Percentiles rank a stretch among this genome's conserved stretches.
phyloP scores from a whole-genome alignment of 2,888 invertebrate species.

The Dorcus parallelipipedus region DNA sequence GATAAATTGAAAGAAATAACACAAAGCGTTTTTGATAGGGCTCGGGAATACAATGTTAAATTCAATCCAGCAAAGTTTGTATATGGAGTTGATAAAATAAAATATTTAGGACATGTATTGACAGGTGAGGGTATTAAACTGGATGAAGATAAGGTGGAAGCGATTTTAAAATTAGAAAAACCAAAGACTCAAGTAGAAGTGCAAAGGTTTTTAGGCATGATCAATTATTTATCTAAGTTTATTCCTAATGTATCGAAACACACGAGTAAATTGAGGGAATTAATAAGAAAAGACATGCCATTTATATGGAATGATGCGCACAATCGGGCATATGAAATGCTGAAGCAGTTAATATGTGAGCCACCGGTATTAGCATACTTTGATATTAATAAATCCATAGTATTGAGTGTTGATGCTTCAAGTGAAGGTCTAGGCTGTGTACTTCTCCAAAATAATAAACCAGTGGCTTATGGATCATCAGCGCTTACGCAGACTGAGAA shows the following conservation, averaged over 20 bases:
- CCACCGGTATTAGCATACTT: slow-evolving; percentile 19
- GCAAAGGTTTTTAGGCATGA: slow-evolving; percentile 27
- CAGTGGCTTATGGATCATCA: slow-evolving; percentile 31
- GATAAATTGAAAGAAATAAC: slow-evolving; percentile 23
- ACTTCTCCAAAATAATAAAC: slow-evolving; percentile 28
- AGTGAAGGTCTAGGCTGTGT: slow-evolving; percentile 22
- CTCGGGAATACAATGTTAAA: slow-evolving; percentile 18
- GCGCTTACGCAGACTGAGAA: slow-evolving; percentile 19
- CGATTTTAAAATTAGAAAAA: neutral
- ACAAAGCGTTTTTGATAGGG: slow-evolving; percentile 19
- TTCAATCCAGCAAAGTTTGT: slow-evolving; percentile 21
- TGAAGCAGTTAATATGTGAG: no score
- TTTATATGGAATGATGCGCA: no score
- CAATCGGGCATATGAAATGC: no score
- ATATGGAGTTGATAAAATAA: neutral
- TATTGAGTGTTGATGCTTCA: slow-evolving; percentile 24
- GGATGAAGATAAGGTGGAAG: neutral
- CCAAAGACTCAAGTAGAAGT: neutral
- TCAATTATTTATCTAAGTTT: slow-evolving; percentile 21
- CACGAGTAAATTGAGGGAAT: slow-evolving; percentile 19
- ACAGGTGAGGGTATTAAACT: neutral
- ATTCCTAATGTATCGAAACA: slow-evolving; percentile 25
- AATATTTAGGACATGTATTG: neutral
- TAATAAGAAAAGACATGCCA: no score
- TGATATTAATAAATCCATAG: slow-evolving; percentile 15